Evolutionary conservation across 1,140 invertebrate species (phyloP).

Genomic region (Papilio polyxenes): DNA sequence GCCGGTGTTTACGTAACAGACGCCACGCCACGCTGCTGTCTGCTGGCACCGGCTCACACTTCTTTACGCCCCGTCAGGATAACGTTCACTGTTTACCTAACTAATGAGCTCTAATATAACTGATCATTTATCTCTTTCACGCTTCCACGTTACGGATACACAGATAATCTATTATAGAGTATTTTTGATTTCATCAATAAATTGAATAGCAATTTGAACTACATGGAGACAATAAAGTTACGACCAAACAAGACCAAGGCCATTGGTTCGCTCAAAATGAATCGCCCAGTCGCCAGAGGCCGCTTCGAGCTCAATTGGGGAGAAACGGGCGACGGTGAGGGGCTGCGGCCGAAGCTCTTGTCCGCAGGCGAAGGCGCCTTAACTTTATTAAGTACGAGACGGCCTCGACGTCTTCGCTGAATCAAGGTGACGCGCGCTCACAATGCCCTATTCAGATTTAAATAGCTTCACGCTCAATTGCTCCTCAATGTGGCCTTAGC

Average conservation of each 20-base stretch:
- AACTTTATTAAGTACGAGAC: slow-evolving; percentile 76
- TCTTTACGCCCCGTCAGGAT: slow-evolving; percentile 49
- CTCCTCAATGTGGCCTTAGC: slow-evolving; percentile 75
- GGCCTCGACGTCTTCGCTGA: slow-evolving; percentile 61
- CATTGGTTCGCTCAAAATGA: slow-evolving; percentile 59
- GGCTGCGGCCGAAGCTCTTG: slow-evolving; percentile 48
- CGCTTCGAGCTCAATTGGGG: slow-evolving; percentile 38
- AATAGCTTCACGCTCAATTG: slow-evolving; percentile 80
- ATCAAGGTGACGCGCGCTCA: slow-evolving; percentile 77
- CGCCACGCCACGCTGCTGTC: slow-evolving; percentile 71
- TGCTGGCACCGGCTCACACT: slow-evolving; percentile 67
- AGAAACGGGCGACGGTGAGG: slow-evolving; percentile 40
- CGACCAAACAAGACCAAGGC: slow-evolving; percentile 40
- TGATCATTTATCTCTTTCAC: slow-evolving; percentile 39
- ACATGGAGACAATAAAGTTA: slow-evolving; percentile 17
- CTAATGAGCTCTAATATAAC: slow-evolving; percentile 49
- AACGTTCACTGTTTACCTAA: slow-evolving; percentile 51
- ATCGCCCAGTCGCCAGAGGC: slow-evolving; percentile 53
- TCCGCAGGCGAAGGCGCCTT: slow-evolving; percentile 65
- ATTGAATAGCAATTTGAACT: background rate
- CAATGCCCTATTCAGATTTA: slow-evolving; percentile 80
- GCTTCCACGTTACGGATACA: slow-evolving; percentile 11
- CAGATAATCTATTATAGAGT: background rate
- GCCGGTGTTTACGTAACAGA: slow-evolving; percentile 78
- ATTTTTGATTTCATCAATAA: background rate